phyloP scores from a whole-genome alignment of 2,888 invertebrate species.

The Chrysomela aeneicollis region DNA sequence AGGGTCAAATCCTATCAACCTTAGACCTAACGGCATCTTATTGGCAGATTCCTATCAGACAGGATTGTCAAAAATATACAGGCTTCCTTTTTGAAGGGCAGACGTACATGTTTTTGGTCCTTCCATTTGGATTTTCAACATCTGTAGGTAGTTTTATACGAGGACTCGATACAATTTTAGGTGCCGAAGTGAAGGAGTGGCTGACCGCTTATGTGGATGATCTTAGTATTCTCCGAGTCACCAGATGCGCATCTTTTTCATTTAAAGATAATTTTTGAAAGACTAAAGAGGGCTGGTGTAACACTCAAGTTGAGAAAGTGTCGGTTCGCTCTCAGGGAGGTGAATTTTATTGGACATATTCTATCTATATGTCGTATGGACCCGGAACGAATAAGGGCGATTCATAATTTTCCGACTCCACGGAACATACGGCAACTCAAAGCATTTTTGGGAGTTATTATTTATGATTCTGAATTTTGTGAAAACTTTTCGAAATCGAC shows the following conservation, averaged over 20 bases:
- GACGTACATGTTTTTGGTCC: conserved; percentile 16
- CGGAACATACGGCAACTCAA: conserved; percentile 21
- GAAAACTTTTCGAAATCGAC: conserved; percentile 16
- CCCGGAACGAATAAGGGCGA: conserved; percentile 15
- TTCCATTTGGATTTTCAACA: conserved; percentile 11
- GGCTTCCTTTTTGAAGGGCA: conserved; percentile 4
- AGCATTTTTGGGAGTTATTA: conserved; percentile 27
- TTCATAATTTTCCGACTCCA: conserved; percentile 23
- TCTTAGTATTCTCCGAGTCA: conserved; percentile 9
- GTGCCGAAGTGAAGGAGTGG: not conserved
- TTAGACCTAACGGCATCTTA: conserved; percentile 6
- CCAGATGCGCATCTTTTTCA: conserved; percentile 10
- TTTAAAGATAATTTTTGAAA: conserved; percentile 18
- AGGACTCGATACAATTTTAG: not conserved
- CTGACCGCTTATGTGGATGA: conserved; percentile 13
- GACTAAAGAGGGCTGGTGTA: conserved; percentile 3
- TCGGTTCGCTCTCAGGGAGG: not conserved
- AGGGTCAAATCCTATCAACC: conserved; percentile 7
- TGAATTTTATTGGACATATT: conserved; percentile 23
- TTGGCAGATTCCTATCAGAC: conserved; percentile 13
- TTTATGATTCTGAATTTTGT: conserved; percentile 24
- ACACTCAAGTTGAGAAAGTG: conserved; percentile 7
- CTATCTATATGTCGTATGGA: conserved; percentile 16
- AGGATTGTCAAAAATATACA: conserved; percentile 6
- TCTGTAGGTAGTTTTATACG: conserved; percentile 25